Conservation (phyloP, 2,888 invertebrate genomes). For the Trachelus iudaicus region DNA sequence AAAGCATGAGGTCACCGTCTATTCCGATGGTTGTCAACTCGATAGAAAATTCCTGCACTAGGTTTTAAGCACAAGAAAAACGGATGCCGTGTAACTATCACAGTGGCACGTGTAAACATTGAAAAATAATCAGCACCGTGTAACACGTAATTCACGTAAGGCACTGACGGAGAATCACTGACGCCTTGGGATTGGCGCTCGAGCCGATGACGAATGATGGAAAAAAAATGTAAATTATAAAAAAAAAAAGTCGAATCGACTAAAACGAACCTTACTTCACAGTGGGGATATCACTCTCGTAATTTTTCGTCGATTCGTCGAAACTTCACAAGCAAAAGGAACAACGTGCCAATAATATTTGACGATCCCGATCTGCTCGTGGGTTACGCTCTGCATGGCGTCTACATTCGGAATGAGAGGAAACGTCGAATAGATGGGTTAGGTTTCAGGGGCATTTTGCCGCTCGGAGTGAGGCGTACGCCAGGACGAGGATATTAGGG, state of each 20-base stretch:
- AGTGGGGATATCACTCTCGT: constrained; percentile 3
- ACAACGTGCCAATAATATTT: neutral
- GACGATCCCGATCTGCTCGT: constrained; percentile 39
- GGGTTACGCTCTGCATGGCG: constrained; percentile 63
- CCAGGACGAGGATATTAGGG: constrained; percentile 25
- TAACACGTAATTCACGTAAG: neutral
- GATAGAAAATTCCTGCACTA: neutral
- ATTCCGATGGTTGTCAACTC: constrained; percentile 26
- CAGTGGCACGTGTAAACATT: neutral
- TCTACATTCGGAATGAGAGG: constrained; percentile 52
- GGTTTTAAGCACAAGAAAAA: neutral
- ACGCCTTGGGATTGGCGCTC: neutral
- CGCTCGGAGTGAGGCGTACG: constrained; percentile 24
- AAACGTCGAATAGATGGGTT: constrained; percentile 56
- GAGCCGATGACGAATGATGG: neutral
- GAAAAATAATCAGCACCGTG: neutral
- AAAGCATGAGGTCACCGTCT: constrained; percentile 58
- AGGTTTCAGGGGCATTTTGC: constrained; percentile 39
- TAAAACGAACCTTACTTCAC: neutral
- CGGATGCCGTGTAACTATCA: neutral
- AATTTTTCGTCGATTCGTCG: constrained; percentile 4
- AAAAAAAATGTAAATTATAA: neutral
- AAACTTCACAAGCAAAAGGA: constrained; percentile 15
- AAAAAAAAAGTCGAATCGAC: neutral
- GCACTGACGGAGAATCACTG: neutral